A percentile compares a stretch with the other conserved stretches of the same genome.
Conservation (phyloP, 2,888 invertebrate genomes). For the Willowsia nigromaculata region DNA sequence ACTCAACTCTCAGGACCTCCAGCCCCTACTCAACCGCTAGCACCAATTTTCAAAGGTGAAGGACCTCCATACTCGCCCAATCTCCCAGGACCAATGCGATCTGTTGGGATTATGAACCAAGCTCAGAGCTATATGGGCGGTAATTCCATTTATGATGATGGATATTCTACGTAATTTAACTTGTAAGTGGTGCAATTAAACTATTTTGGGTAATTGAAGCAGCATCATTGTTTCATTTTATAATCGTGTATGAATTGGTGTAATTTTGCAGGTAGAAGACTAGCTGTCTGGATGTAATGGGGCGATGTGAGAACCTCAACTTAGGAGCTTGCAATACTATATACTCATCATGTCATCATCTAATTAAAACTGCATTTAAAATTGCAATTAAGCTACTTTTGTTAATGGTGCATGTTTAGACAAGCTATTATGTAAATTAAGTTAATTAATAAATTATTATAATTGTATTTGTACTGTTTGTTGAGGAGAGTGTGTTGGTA, state of each 20-base stretch:
- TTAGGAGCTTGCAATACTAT: background rate
- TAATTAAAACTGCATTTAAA: background rate
- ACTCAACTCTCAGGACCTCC: constrained; percentile 47
- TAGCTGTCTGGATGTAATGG: background rate
- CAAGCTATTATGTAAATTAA: constrained; percentile 13
- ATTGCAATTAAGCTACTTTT: background rate
- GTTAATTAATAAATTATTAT: constrained; percentile 56
- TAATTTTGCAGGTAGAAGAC: background rate
- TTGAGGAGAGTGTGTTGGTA: too few species aligned
- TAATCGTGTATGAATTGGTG: background rate
- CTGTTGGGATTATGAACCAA: background rate
- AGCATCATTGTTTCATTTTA: background rate
- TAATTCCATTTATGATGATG: constrained; percentile 36
- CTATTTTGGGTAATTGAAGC: background rate
- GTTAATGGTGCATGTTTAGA: constrained; percentile 24
- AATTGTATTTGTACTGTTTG: background rate
- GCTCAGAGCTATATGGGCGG: background rate
- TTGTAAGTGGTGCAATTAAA: constrained; percentile 16
- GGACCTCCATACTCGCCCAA: constrained; percentile 37
- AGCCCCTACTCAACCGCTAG: constrained; percentile 43
- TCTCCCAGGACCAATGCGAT: constrained; percentile 21
- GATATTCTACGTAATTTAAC: constrained; percentile 14
- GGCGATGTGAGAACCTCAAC: background rate
- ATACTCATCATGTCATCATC: background rate
- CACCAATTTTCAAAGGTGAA: constrained; percentile 38